Conservation (phyloP, 2,113 vertebrate species). For the Syngnathoides biaculeatus region DNA sequence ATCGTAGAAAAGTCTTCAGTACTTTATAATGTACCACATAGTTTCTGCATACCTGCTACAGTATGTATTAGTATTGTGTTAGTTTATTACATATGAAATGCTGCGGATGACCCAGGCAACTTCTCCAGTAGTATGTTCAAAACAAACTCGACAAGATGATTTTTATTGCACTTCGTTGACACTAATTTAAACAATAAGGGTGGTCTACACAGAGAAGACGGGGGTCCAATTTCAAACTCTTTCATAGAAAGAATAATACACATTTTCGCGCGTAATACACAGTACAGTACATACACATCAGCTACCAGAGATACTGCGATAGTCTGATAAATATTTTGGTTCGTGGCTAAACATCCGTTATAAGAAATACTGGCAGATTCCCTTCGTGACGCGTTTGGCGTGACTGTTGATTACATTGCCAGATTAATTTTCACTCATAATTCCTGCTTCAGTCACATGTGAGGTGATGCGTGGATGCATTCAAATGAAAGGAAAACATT, state of each 20-base stretch:
- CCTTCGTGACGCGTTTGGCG: neutral
- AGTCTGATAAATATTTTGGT: neutral
- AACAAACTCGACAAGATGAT: neutral
- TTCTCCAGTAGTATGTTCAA: too few relatives aligned
- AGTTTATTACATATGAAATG: too few relatives aligned
- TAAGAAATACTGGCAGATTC: neutral
- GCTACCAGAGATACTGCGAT: neutral
- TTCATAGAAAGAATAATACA: conserved; percentile 74
- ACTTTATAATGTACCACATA: too few relatives aligned
- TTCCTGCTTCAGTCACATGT: too few relatives aligned
- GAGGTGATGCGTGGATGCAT: too few relatives aligned
- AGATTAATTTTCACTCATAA: neutral
- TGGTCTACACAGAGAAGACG: neutral
- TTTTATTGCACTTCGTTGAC: neutral
- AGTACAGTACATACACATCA: conserved; percentile 7
- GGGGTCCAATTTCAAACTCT: conserved; percentile 46
- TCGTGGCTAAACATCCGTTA: neutral
- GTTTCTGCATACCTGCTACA: too few relatives aligned
- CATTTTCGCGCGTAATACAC: neutral
- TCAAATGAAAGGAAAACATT: neutral
- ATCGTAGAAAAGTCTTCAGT: too few relatives aligned
- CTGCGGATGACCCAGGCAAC: too few relatives aligned
- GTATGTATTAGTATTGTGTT: too few relatives aligned
- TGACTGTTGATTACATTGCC: neutral
- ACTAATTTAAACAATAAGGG: neutral